Evolutionary conservation across 2,113 vertebrate species (phyloP), one percentile per base, ranked within the genome.

Genomic region (Thalassarche chlororhynchos): DNA sequence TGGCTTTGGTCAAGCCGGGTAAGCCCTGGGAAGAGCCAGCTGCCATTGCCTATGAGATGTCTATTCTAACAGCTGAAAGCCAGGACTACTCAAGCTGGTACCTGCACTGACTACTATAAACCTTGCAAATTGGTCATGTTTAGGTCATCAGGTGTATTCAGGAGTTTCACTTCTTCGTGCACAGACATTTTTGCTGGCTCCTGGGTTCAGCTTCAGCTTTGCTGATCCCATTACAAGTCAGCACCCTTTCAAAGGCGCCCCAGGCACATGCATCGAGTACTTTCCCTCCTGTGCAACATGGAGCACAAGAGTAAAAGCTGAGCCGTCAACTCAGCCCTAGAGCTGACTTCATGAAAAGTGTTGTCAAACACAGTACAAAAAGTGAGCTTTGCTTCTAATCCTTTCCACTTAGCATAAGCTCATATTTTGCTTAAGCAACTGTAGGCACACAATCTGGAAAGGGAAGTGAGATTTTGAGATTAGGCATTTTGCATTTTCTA

Each of bases 211-310:
- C 24, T 80, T 57, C 76, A 89, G 58, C 51, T 70, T 80, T 74
- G 58, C 42, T 86, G 68, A 46, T 52, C 34, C 54, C 25, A 49
- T 31, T 54, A 62, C 42, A 71, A 79, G 34, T 17, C 32, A 82
- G n/a, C 9, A 40, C 7, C 32, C 28, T 54, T 51, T 12, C 2
- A 8, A 88, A 89, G 78, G 70, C 0, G 0, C 14, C 31, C 10
- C 28, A 64, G 32, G 61, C 25, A 24, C 32, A 6, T 2, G 9
- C 10, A 83, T 23, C 6, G 19, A 51, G 51, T 38, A 36, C 31
- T 49, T 52, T 44, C n/a, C 36, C 34, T 74, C 25, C 65, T 34
- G n/a, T 36, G 40, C 70, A 62, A 44, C 1, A 1, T 4, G 11
- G 12, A 81, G 40, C 17, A 34, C 28, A 32, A 17, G 40, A 68